A percentile compares a stretch with the other conserved stretches of the same genome.
phyloP scores from a whole-genome alignment of 2,113 vertebrate species.

The Acinonyx jubatus region DNA sequence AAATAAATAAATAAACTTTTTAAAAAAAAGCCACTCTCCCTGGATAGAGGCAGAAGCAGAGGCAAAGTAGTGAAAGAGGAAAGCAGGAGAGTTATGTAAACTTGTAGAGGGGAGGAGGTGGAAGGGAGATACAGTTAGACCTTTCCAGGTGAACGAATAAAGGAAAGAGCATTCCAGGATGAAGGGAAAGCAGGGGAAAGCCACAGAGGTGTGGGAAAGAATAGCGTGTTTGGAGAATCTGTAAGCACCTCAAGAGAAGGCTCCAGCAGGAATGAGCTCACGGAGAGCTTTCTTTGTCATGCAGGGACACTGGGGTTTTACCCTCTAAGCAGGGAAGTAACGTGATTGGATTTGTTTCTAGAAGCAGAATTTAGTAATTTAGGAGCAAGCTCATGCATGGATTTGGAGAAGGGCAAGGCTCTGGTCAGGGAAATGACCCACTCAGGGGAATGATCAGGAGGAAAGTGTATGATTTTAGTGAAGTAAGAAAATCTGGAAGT shows the following conservation, averaged over 20 bases:
- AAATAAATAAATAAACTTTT: no score
- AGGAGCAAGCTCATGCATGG: not conserved
- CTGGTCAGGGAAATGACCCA: not conserved
- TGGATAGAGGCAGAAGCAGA: not conserved
- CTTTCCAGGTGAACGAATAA: not conserved
- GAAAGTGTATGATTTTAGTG: not conserved
- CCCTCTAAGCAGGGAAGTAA: not conserved
- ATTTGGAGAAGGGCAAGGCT: not conserved
- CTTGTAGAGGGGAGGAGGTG: not conserved
- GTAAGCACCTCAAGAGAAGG: not conserved
- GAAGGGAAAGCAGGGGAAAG: not conserved
- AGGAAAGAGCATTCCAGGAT: not conserved
- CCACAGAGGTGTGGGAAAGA: not conserved
- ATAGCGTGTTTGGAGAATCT: not conserved
- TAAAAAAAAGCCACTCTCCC: no score
- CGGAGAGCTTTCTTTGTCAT: accelerated
- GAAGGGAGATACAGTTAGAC: not conserved
- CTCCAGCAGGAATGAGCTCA: not conserved
- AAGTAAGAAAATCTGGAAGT: not conserved
- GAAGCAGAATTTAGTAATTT: not conserved
- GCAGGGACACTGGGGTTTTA: not conserved
- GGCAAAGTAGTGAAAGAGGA: not conserved
- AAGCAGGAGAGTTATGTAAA: not conserved
- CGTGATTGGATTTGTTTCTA: not conserved
- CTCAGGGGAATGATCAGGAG: not conserved